Percentiles rank a stretch among this genome's conserved stretches.
phyloP scores from a whole-genome alignment of 1,140 invertebrate genomes.

The Meloidogyne chitwoodi region DNA sequence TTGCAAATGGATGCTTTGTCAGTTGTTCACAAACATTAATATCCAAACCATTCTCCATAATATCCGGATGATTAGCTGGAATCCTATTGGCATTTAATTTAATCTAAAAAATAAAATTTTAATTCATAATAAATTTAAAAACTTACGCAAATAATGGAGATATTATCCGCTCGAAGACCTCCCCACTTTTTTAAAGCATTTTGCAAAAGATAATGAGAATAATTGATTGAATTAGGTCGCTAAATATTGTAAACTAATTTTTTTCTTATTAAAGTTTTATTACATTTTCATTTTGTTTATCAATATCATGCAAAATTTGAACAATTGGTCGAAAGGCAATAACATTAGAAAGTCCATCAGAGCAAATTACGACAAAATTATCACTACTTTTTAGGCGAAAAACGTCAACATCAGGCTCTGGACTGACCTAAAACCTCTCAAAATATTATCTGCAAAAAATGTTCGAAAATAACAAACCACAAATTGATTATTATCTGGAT shows the following conservation, averaged over 20 bases:
- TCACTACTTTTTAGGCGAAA: slow-evolving; percentile 1
- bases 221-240: slow-evolving; percentile 5
- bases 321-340: slow-evolving; percentile 2
- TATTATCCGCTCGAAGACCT: slow-evolving; percentile 29
- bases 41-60: slow-evolving; percentile 5
- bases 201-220: slow-evolving; percentile 24
- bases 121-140: not conserved
- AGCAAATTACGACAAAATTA: slow-evolving; percentile 23
- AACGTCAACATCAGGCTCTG: slow-evolving; percentile 30
- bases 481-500: slow-evolving; percentile 32
- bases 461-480: slow-evolving; percentile 16
- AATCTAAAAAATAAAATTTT: slow-evolving; percentile 19
- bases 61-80: not conserved
- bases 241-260: not conserved
- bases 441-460: not conserved
- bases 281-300: not conserved
- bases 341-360: slow-evolving; percentile 34
- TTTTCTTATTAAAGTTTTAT: not conserved
- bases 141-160: slow-evolving; percentile 32
- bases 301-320: slow-evolving; percentile 4
- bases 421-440: not conserved
- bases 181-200: slow-evolving; percentile 31
- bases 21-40: slow-evolving; percentile 18
- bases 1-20: slow-evolving; percentile 21
- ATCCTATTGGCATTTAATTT: slow-evolving; percentile 17